Base-by-base conservation (phyloP, 1,140 invertebrate species). In the Probaryconus sp. region DNA sequence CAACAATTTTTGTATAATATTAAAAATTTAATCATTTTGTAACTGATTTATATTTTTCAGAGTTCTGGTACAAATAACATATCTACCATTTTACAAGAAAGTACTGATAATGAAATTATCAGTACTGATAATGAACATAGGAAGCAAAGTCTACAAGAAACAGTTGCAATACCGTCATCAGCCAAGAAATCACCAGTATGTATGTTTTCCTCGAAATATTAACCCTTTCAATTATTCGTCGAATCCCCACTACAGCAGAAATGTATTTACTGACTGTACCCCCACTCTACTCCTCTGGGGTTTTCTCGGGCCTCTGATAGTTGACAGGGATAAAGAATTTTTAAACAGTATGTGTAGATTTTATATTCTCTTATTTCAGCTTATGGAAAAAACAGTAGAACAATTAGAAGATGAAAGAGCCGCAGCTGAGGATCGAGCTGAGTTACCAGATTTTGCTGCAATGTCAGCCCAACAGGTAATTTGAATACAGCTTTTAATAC, bases 381-480 rank as follows among this genome's bases (percentile, higher is more conserved):
- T 80, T 72, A 28, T 72, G 45, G 83, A 85, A 76, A 85, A 88
- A 82, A 87, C 86, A 6, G 81, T 77, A 0, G 86, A 87, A 48
- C 85, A 88, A 30, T 72, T 88, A 0, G 86, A 87, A 74, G 87
- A 88, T 35, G 88, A 89, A 72, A 83, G 83, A 75, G 84, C 85
- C 61, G 83, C 83, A 11, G 84, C 81, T 2, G 88, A 87, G 43
- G 85, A 89, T 75, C 78, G 79, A 56, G 84, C 85, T 53, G 85
- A 88, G 73, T 73, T 88, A 35, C 86, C 87, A 47, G 85, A 89
- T 76, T 88, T 88, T 75, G 69, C 88, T 56, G 86, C 87, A 16
- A 88, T 89, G 84, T 79, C 87, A 48, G 80, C 87, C 1, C 87
- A 88, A 17, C 89, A 90, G 88, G 89, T 90, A 87, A 84, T 24